Conservation (phyloP, 2,113 vertebrate species). For the Rhinopomastus cyanomelas region DNA sequence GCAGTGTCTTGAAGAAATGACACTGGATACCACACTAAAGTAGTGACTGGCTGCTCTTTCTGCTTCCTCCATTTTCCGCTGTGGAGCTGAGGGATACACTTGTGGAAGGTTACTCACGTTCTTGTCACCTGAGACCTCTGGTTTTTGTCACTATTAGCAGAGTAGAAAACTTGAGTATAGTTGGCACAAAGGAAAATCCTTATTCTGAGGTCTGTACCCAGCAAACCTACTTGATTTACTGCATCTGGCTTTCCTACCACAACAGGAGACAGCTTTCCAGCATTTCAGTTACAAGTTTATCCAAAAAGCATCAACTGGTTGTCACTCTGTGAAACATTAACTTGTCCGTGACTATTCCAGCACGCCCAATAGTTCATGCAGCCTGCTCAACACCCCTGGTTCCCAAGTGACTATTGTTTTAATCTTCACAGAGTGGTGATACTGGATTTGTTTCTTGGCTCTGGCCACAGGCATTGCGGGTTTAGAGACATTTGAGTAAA, state of each 20-base stretch:
- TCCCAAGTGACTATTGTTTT: not conserved
- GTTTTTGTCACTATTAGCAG: not conserved
- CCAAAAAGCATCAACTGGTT: not conserved
- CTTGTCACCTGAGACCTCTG: not conserved
- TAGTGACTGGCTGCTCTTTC: not conserved
- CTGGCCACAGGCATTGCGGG: not conserved
- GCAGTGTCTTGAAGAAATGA: not conserved
- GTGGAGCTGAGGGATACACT: not conserved
- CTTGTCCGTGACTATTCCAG: not conserved
- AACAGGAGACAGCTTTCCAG: slow-evolving; percentile 9
- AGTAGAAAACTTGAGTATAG: not conserved
- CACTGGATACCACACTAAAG: not conserved
- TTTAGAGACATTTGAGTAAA: slow-evolving; percentile 7
- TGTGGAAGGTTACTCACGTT: not conserved
- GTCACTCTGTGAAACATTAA: not conserved
- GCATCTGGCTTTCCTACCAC: not conserved
- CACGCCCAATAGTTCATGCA: not conserved
- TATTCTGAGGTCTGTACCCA: not conserved
- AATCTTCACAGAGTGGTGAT: not conserved
- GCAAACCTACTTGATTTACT: not conserved
- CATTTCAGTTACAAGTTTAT: not conserved
- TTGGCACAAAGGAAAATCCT: not conserved
- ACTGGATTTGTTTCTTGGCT: slow-evolving; percentile 11
- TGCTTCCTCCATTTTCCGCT: not conserved
- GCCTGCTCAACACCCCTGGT: not conserved